Conservation (phyloP, 1,140 invertebrate genomes). For the Anastrepha ludens region DNA sequence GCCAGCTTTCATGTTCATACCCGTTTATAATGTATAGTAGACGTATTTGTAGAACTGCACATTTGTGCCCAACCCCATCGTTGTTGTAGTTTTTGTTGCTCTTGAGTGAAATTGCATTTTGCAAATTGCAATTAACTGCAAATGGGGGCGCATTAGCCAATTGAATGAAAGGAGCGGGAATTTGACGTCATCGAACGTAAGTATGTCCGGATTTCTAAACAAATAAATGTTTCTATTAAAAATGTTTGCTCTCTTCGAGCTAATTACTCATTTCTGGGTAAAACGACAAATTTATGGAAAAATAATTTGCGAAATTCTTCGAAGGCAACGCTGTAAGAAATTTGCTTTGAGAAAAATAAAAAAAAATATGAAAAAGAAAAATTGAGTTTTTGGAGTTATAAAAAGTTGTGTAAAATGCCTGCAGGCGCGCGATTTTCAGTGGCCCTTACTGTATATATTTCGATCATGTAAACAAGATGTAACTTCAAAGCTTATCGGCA, state of each 20-base stretch:
- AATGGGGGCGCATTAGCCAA: neutral
- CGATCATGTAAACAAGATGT: neutral
- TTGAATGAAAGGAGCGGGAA: neutral
- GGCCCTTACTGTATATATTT: neutral
- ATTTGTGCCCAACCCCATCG: neutral
- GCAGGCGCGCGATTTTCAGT: neutral
- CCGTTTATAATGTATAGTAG: neutral
- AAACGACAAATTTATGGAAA: too few relatives aligned
- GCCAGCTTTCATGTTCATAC: neutral
- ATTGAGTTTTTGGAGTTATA: too few relatives aligned
- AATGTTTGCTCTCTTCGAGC: too few relatives aligned
- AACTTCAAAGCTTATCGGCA: neutral
- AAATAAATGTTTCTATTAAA: too few relatives aligned
- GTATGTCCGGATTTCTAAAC: neutral
- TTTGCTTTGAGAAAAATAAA: too few relatives aligned
- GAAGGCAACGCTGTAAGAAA: too few relatives aligned
- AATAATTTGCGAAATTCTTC: too few relatives aligned
- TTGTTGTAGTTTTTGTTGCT: slow-evolving; percentile 6
- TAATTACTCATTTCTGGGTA: too few relatives aligned
- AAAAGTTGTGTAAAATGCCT: too few relatives aligned
- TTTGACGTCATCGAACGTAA: neutral
- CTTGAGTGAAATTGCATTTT: slow-evolving; percentile 30
- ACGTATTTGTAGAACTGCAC: neutral
- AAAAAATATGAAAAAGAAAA: too few relatives aligned
- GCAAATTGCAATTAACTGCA: neutral